These are phyloP conservation scores for Sebastes glaucus DNA, from an alignment of 2,797 vertebrate species.

Conservation along the genomic window DNA sequence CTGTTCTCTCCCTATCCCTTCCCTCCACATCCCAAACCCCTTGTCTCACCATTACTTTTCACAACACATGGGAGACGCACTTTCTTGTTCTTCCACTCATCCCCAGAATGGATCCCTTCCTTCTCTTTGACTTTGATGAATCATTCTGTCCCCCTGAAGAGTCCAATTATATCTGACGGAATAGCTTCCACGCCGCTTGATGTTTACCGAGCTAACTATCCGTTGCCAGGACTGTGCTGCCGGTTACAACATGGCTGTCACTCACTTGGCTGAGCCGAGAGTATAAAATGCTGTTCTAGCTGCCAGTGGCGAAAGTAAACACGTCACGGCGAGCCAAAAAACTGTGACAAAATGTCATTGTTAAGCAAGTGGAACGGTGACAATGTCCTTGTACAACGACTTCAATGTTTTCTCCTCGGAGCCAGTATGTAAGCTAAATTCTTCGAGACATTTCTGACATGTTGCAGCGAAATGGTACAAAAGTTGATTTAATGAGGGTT, in stretches of 20 bases:
- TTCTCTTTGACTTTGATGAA: slow-evolving; percentile 56
- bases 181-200: slow-evolving; percentile 17
- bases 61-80: slow-evolving; percentile 4
- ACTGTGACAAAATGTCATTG: slow-evolving; percentile 24
- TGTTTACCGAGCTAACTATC: slow-evolving; percentile 53
- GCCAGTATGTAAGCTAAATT: not conserved
- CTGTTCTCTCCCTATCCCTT: not conserved
- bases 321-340: slow-evolving; percentile 15
- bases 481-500: slow-evolving; percentile 22
- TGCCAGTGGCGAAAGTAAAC: slow-evolving; percentile 43
- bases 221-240: slow-evolving; percentile 31
- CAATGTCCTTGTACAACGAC: slow-evolving; percentile 8
- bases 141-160: slow-evolving; percentile 42
- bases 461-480: not conserved
- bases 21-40: slow-evolving; percentile 21
- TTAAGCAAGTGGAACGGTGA: slow-evolving; percentile 16
- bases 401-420: not conserved
- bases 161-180: slow-evolving; percentile 58
- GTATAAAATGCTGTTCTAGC: slow-evolving; percentile 10
- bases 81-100: slow-evolving; percentile 37
- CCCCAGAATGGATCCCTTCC: slow-evolving; percentile 24
- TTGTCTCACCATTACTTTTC: slow-evolving; percentile 39
- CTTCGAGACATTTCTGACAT: not conserved
- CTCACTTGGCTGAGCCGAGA: slow-evolving; percentile 39
- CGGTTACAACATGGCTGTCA: slow-evolving; percentile 37